A percentile compares a stretch with the other conserved stretches of the same genome.
phyloP scores from a whole-genome alignment of 2,113 vertebrate species.

The Centropus bengalensis region DNA sequence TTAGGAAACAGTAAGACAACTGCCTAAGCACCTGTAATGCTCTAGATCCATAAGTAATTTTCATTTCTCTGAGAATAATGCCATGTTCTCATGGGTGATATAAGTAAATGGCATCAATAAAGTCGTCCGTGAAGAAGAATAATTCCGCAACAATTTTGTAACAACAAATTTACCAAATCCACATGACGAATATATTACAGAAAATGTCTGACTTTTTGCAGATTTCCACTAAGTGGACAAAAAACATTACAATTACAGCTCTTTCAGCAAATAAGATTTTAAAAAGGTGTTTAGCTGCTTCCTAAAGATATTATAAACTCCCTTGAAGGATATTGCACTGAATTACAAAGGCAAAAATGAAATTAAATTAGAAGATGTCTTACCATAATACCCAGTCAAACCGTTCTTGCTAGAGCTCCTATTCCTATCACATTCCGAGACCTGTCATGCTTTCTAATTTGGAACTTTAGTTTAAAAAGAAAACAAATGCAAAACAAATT shows the following conservation, averaged over 20 bases:
- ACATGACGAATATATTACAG: background rate
- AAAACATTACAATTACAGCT: background rate
- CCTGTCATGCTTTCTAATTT: background rate
- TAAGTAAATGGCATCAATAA: background rate
- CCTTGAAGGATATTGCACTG: background rate
- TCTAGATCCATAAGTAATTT: background rate
- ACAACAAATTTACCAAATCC: slow-evolving; percentile 6
- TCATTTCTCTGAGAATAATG: background rate
- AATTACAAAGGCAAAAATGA: background rate
- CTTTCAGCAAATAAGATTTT: background rate
- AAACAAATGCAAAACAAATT: background rate
- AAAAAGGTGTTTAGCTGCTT: background rate
- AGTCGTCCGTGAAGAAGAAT: background rate
- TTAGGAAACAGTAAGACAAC: background rate
- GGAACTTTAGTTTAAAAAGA: background rate
- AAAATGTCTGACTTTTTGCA: background rate
- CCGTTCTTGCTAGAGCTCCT: background rate
- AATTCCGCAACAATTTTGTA: background rate
- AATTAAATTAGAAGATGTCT: background rate
- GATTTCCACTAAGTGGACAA: background rate
- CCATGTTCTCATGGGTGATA: background rate
- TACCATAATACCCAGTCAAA: background rate
- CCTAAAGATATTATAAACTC: background rate
- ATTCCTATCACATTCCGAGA: background rate
- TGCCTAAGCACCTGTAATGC: background rate